Percentiles rank a stretch among this genome's conserved stretches.
phyloP scores from a whole-genome alignment of 2,888 invertebrate species.

The Anoncus sp. region DNA sequence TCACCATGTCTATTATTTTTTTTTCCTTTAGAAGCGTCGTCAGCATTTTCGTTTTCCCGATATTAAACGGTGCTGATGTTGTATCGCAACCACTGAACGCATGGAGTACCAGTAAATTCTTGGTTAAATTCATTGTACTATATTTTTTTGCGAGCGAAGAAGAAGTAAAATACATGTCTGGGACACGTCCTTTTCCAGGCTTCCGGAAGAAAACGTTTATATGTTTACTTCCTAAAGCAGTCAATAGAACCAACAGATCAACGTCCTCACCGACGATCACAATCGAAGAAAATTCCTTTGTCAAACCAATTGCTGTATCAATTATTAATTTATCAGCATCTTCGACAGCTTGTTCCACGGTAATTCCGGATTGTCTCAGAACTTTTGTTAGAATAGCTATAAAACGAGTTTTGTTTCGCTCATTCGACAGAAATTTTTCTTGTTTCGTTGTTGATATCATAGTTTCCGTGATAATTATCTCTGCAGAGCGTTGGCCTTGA shows the following conservation, averaged over 20 bases:
- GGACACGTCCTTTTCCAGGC: conserved; percentile 67
- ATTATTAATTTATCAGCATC: conserved; percentile 72
- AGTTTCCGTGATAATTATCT: conserved; percentile 27
- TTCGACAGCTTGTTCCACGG: conserved; percentile 72
- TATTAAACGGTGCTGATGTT: conserved; percentile 60
- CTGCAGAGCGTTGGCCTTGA: conserved; percentile 4
- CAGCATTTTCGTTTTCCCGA: not conserved
- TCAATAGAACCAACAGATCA: conserved; percentile 69
- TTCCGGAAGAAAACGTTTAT: conserved; percentile 69
- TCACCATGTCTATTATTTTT: not conserved
- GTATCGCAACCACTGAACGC: conserved; percentile 68
- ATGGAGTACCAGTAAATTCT: conserved; percentile 52
- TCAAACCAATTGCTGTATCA: conserved; percentile 67
- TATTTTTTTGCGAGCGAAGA: conserved; percentile 55
- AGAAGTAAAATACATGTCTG: not conserved
- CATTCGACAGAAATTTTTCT: conserved; percentile 62
- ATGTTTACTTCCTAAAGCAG: conserved; percentile 65
- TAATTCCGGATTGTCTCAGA: conserved; percentile 73
- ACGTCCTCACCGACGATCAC: conserved; percentile 75
- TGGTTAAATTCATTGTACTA: conserved; percentile 67
- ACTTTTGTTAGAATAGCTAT: conserved; percentile 70
- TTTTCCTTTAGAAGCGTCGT: not conserved
- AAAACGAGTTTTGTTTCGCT: conserved; percentile 66
- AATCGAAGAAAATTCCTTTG: conserved; percentile 57
- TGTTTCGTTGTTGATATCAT: conserved; percentile 65